These are phyloP conservation scores for Chloebia gouldiae DNA, from an alignment of 2,113 vertebrate species.

Conservation along the genomic window DNA sequence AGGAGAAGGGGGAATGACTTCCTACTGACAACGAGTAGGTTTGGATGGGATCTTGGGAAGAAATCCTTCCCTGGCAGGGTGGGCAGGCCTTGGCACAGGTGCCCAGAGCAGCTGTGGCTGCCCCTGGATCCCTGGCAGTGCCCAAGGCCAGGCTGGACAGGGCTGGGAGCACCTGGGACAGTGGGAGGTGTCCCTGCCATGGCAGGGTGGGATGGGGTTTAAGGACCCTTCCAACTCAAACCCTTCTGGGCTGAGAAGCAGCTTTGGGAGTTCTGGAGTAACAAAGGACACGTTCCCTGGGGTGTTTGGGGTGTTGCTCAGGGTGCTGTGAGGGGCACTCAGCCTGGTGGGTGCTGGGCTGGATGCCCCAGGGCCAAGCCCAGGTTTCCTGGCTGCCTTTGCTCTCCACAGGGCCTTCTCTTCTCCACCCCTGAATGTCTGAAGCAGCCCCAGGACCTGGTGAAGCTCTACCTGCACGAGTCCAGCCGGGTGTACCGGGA, in stretches of 20 bases:
- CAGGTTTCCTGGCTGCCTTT: neutral
- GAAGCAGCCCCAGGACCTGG: slow-evolving; percentile 78
- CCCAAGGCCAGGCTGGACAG: neutral
- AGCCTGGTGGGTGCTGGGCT: neutral
- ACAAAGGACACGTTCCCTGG: accelerated
- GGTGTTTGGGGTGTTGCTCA: neutral
- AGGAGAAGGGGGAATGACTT: neutral
- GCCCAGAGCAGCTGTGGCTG: too few species aligned
- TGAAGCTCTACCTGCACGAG: slow-evolving; percentile 90
- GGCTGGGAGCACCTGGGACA: neutral
- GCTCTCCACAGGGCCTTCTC: slow-evolving; percentile 79
- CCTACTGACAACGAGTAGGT: accelerated
- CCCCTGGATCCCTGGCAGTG: neutral
- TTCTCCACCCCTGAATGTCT: slow-evolving; percentile 85
- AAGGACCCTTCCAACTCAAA: neutral
- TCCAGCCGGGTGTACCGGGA: slow-evolving; percentile 88
- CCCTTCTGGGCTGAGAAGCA: neutral
- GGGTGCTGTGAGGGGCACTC: neutral
- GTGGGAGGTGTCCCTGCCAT: neutral
- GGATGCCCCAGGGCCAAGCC: neutral
- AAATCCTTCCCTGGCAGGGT: neutral
- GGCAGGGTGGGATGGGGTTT: neutral
- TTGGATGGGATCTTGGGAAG: neutral
- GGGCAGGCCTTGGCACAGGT: neutral
- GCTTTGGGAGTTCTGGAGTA: neutral